Conservation (phyloP, 2,113 vertebrate species). For the Sorex araneus region DNA sequence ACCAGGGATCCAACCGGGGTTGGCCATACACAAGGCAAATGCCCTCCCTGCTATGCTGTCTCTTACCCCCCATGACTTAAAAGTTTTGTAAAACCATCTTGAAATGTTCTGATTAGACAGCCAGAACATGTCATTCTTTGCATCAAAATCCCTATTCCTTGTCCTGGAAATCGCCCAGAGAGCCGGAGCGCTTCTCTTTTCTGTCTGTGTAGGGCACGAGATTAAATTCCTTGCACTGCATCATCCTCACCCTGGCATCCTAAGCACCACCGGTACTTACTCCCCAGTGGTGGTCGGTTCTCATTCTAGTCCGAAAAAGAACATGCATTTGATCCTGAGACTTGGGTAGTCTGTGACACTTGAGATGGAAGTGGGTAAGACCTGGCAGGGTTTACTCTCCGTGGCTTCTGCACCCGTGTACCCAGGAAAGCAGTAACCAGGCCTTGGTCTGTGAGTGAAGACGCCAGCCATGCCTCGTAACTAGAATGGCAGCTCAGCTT, state of each 20-base stretch:
- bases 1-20: no score
- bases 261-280: no score
- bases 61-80: not conserved
- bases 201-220: no score
- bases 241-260: no score
- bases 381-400: not conserved
- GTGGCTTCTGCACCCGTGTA: not conserved
- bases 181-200: no score
- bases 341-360: not conserved
- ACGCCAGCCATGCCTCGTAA: not conserved
- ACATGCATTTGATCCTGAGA: not conserved
- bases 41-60: no score
- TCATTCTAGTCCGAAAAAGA: not conserved
- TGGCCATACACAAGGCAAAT: no score
- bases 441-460: slow-evolving; percentile 2
- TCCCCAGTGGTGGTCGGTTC: not conserved
- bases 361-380: not conserved
- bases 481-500: not conserved
- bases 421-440: not conserved
- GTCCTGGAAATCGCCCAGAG: no score
- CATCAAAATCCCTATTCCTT: not conserved
- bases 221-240: no score
- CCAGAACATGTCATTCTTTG: slow-evolving; percentile 1
- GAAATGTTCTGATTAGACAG: slow-evolving; percentile 2
- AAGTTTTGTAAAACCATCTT: slow-evolving; percentile 1